Evolutionary conservation across 2,113 vertebrate species (phyloP).

Genomic region (Ahaetulla prasina): DNA sequence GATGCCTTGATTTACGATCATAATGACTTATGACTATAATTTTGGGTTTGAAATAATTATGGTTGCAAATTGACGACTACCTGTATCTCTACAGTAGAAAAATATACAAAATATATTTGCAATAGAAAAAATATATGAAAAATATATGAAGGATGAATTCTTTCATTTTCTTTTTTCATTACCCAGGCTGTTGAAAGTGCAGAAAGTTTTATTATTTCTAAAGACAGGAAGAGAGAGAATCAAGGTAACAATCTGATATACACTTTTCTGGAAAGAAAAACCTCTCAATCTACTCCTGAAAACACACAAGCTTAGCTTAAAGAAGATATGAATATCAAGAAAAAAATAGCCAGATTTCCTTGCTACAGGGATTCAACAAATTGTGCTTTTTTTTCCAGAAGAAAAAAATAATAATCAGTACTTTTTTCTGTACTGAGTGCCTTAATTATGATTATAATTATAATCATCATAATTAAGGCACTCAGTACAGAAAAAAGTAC

Average conservation of each 20-base stretch:
- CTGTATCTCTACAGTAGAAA: not conserved
- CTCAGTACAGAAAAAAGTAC: too few species aligned
- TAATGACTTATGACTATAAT: not conserved
- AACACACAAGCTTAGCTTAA: not conserved
- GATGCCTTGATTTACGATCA: not conserved
- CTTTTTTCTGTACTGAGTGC: not conserved
- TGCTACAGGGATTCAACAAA: slow-evolving; percentile 25
- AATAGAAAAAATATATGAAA: not conserved
- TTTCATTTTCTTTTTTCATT: not conserved
- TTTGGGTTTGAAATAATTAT: not conserved
- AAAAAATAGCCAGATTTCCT: not conserved
- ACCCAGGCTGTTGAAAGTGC: not conserved
- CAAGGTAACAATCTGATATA: not conserved
- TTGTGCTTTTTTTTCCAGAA: not conserved
- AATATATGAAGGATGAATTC: not conserved
- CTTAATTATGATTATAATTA: slow-evolving; percentile 1
- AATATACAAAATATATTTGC: not conserved
- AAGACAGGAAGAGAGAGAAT: not conserved
- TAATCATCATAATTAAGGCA: too few species aligned
- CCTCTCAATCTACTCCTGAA: not conserved
- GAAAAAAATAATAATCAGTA: not conserved
- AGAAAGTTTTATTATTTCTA: not conserved
- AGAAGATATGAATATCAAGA: not conserved
- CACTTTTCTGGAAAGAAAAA: not conserved
- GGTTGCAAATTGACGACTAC: not conserved